Percentiles rank a stretch among this genome's conserved stretches.
phyloP scores from a whole-genome alignment of 1,140 invertebrate species.

The Ptiloglossa arizonensis region DNA sequence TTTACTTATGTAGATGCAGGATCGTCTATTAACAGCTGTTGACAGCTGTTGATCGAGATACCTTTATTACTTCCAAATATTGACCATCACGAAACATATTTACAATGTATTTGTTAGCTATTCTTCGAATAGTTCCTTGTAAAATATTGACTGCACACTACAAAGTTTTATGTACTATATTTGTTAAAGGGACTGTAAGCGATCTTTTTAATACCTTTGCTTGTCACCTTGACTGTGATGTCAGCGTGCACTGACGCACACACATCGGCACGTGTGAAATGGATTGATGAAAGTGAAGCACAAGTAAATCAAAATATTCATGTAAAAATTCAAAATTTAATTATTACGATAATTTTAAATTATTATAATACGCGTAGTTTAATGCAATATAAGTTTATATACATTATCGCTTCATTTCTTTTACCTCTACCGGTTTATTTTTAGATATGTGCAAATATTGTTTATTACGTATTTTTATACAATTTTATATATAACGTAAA shows the following conservation, averaged over 20 bases:
- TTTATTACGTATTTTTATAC: neutral
- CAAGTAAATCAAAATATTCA: neutral
- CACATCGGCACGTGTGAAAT: neutral
- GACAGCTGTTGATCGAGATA: conserved; percentile 57
- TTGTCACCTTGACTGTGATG: conserved; percentile 5
- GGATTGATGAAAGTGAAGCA: conserved; percentile 9
- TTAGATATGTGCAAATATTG: too few relatives aligned
- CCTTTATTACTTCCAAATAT: conserved; percentile 72
- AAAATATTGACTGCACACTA: neutral
- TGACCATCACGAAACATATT: conserved; percentile 70
- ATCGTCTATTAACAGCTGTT: conserved; percentile 59
- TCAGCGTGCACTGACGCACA: conserved; percentile 8
- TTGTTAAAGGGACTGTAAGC: neutral
- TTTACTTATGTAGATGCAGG: conserved; percentile 19
- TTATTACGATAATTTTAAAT: neutral
- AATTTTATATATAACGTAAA: neutral
- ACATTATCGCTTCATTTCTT: neutral
- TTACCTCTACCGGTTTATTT: neutral
- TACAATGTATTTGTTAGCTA: neutral
- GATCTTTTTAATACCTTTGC: neutral
- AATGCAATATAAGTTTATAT: neutral
- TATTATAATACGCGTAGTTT: neutral
- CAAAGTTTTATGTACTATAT: neutral
- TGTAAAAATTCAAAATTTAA: neutral
- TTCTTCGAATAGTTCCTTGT: neutral